Evolutionary conservation across 2,113 vertebrate genomes (phyloP).

Genomic region (Menidia beryllina): DNA sequence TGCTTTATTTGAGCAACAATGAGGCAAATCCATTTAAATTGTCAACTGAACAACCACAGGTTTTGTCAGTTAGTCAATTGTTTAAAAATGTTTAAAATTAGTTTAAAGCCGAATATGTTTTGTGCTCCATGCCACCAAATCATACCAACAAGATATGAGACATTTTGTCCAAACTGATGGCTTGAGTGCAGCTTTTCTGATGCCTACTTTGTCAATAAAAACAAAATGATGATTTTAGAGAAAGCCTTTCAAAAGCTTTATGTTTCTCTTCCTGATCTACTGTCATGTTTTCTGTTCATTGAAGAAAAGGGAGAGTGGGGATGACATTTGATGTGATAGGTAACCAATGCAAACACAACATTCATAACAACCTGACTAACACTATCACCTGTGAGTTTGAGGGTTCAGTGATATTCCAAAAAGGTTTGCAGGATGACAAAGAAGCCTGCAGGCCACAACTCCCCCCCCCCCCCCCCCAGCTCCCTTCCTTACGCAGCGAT

Average conservation of each 20-base stretch:
- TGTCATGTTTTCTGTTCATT: neutral
- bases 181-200: neutral
- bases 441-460: constrained; percentile 19
- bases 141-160: neutral
- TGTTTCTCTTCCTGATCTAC: constrained; percentile 2
- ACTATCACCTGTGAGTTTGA: neutral
- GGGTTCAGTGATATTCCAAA: constrained; percentile 9
- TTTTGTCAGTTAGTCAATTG: too few species aligned
- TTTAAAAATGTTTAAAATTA: too few species aligned
- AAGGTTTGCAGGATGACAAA: constrained; percentile 34
- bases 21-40: too few species aligned
- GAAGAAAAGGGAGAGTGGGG: neutral
- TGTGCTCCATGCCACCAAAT: too few species aligned
- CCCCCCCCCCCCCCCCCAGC: constrained; percentile 37
- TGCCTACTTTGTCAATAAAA: neutral
- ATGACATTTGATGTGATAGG: neutral
- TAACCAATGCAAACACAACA: neutral
- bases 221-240: too few species aligned
- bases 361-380: constrained; percentile 15
- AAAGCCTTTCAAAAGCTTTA: neutral
- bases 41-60: too few species aligned
- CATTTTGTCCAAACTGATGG: neutral
- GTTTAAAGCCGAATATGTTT: too few species aligned
- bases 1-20: too few species aligned
- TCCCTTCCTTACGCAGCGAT: neutral